Percentiles rank a stretch among this genome's conserved stretches.
Conservation (phyloP, 2,797 vertebrate genomes). For the Onychomys torridus region DNA sequence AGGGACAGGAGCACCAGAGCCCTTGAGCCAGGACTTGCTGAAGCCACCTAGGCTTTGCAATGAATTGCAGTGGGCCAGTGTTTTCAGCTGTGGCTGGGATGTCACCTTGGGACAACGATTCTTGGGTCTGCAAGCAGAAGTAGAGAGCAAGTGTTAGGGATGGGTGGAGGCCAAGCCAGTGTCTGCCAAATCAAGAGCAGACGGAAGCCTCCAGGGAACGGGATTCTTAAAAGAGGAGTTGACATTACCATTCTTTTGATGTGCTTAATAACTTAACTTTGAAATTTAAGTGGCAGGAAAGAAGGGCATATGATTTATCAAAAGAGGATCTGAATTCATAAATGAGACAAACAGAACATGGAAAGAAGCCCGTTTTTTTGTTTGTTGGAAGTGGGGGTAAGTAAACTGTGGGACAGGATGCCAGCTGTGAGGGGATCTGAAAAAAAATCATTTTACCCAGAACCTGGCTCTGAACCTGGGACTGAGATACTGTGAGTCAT, state of each 20-base stretch:
- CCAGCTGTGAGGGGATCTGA: neutral
- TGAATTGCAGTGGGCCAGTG: too few relatives aligned
- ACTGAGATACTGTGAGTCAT: neutral
- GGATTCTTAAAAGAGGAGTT: neutral
- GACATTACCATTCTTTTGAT: slow-evolving; percentile 29
- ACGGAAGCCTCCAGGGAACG: neutral
- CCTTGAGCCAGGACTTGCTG: neutral
- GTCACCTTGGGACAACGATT: too few relatives aligned
- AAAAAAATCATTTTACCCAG: neutral
- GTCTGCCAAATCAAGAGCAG: neutral
- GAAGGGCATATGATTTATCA: slow-evolving; percentile 22
- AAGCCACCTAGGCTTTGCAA: too few relatives aligned
- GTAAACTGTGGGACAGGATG: neutral
- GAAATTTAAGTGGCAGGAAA: slow-evolving; percentile 51
- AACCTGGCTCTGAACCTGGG: neutral
- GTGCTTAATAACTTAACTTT: slow-evolving; percentile 35
- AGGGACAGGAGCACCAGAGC: neutral
- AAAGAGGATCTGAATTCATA: slow-evolving; percentile 28
- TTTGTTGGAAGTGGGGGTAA: neutral
- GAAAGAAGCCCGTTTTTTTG: neutral
- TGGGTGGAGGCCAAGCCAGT: neutral
- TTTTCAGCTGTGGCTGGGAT: too few relatives aligned
- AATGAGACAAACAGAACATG: slow-evolving; percentile 18
- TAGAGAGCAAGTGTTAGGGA: neutral
- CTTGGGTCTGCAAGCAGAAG: neutral